Evolutionary conservation across 2,797 vertebrate species (phyloP).

Genomic region (Rhinella marina): DNA sequence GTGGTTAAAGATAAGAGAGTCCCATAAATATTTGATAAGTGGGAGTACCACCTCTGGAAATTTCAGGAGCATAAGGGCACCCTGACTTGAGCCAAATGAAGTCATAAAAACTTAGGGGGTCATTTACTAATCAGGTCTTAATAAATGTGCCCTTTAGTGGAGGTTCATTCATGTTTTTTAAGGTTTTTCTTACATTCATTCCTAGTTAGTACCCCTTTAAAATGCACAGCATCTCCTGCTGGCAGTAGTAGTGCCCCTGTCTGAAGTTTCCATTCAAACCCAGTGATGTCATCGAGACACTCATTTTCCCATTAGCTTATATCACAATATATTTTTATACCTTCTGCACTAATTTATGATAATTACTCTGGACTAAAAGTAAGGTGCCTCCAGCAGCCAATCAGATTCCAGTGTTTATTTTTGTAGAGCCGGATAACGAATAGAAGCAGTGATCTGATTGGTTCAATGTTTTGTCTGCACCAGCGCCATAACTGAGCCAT

Average conservation of each 20-base stretch:
- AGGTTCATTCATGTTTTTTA: too few relatives aligned
- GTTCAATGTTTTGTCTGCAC: not conserved
- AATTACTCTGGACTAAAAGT: not conserved
- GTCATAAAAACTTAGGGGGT: too few relatives aligned
- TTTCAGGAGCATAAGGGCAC: too few relatives aligned
- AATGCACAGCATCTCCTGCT: not conserved
- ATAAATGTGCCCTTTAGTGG: too few relatives aligned
- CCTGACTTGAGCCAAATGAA: too few relatives aligned
- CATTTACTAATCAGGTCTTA: too few relatives aligned
- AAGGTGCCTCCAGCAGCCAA: not conserved
- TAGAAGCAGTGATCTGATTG: not conserved
- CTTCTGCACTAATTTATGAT: not conserved
- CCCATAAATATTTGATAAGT: too few relatives aligned
- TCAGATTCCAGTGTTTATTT: not conserved
- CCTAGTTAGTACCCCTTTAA: not conserved
- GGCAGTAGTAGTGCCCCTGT: not conserved
- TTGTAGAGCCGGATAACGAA: too few relatives aligned
- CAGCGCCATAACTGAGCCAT: too few relatives aligned
- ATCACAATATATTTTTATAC: not conserved
- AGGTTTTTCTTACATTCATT: not conserved
- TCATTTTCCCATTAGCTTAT: not conserved
- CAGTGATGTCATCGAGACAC: not conserved
- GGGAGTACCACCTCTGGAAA: too few relatives aligned
- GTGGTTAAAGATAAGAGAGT: too few relatives aligned
- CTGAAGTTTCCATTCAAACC: not conserved